Base-by-base conservation (phyloP, 92 coral and sea anemone species). In the Phenganax stokvisi region DNA sequence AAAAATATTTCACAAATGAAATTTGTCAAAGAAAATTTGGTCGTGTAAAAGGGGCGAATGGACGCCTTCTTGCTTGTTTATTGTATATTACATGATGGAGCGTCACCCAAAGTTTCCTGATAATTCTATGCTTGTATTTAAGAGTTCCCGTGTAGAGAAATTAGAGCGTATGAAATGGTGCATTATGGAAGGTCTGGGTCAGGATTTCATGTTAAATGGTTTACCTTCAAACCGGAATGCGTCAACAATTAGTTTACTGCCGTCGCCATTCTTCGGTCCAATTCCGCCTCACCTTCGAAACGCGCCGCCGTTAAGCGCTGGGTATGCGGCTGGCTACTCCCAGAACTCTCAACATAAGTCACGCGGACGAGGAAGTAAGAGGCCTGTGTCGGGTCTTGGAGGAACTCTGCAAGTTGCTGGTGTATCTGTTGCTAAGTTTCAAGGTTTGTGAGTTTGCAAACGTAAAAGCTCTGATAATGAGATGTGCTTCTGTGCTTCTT, bases 391-490 rank as follows among this genome's bases (percentile, higher is more conserved):
- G 2, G 98, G 98, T 16, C 64, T 94, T n/a, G 98, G 98, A 13
- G 98, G 98, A 51, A 93, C 93, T 30, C 84, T 94, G 54, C 97
- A 94, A 74, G 98, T 94, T 37, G 98, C 98, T 10, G 98, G 98
- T 1, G 93, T 94, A 54, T 97, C 98, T 68, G 94, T 92, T 27
- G 98, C 98, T 47, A 89, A 92, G 62, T 94, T 93, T 78, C 82
- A 78, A 78, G 82, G 82, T 78, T 60, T 17, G 72, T 52, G 12
- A 16, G 47, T 37, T 37, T 37, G 5, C 47, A 5, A 37, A 5
- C 47, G 2, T 37, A 37, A 37, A 37, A 37, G 47, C 47, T 37
- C 47, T 37, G 47, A 37, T 37, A 37, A 37, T 37, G 47, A 37
- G 47, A 1, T 37, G 47, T 37, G 47, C 2, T 37, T 37, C 47